phyloP scores from a whole-genome alignment of 2,888 invertebrate species.

The Mythimna albipuncta region DNA sequence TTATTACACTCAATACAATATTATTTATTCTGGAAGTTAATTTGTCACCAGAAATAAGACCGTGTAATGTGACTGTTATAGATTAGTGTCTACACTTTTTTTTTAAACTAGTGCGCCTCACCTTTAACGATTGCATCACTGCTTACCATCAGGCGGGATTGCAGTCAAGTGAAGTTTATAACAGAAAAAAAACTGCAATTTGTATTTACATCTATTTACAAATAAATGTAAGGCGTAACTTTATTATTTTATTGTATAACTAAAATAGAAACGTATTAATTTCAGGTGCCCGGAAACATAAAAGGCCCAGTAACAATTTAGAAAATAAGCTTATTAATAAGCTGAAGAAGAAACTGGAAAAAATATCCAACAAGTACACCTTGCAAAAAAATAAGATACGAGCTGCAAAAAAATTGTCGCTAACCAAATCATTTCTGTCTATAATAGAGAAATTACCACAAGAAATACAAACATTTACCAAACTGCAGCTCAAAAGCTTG shows the following conservation, averaged over 20 bases:
- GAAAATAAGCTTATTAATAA: neutral
- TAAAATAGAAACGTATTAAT: neutral
- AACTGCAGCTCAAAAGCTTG: neutral
- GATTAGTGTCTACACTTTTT: too few species aligned
- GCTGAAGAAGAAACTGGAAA: neutral
- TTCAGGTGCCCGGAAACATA: neutral
- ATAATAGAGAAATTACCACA: slow-evolving; percentile 3
- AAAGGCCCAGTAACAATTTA: neutral
- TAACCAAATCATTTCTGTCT: neutral
- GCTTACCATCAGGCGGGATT: too few species aligned
- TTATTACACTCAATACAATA: too few species aligned
- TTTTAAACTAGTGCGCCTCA: too few species aligned
- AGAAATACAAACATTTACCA: neutral
- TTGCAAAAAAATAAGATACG: neutral
- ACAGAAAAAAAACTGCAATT: too few species aligned
- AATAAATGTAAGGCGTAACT: too few species aligned
- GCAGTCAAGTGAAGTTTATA: too few species aligned
- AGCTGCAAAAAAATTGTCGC: neutral
- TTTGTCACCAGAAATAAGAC: too few species aligned
- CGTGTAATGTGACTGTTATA: too few species aligned
- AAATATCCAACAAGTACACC: neutral
- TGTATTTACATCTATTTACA: too few species aligned
- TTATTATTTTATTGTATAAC: neutral
- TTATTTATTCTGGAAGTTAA: too few species aligned
- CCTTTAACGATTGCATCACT: too few species aligned